Base-by-base conservation (phyloP, 2,888 invertebrate genomes). In the Drosophila paracracens region DNA sequence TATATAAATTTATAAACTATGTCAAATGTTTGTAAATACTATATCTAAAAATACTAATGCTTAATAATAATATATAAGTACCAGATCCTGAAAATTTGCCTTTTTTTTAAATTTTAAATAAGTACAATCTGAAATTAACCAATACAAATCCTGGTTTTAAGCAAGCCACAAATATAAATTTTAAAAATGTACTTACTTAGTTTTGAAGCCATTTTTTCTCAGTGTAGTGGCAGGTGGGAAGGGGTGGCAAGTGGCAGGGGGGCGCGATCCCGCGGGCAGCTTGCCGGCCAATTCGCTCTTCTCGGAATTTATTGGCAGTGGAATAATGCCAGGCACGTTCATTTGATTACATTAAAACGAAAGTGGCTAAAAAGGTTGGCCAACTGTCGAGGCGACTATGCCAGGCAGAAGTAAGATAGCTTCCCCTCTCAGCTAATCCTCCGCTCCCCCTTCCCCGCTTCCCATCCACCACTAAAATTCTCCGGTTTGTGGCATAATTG, bases 301-400 rank as follows among this genome's bases (percentile, higher is more conserved):
- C 87, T 84, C 85, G 76, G 85, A 89, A 91, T 91, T 90, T 90
- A 90, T 90, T 91, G 90, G 85, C 76, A 78, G 74, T 74, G 80
- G 83, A 80, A 91, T 91, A 91, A 90, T 91, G 91, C 91, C 81
- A 77, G 88, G 90, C 91, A 90, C 90, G 90, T 90, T 86, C 91
- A 90, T 91, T 91, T 90, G 90, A 90, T 90, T 90, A 91, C 91
- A 90, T 91, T 90, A 91, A 90, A 88, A 84, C 79, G 80, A 83
- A 87, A 85, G 85, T 87, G 86, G 91, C 89, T 90, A 91, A 88
- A 90, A 90, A 90, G 90, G 90, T 89, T 84, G 79, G 65, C 56
- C 56, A 36, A 16, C 67, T 60, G 40, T 18, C n/a, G 51, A 36
- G 35, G 21, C 52, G 54, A 38, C 21, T 52, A 5, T 21, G n/a